Percentiles rank a stretch among this genome's conserved stretches.
These are phyloP conservation scores for Zaprionus africanus DNA, from an alignment of 1,140 invertebrate species.

Conservation along the genomic window DNA sequence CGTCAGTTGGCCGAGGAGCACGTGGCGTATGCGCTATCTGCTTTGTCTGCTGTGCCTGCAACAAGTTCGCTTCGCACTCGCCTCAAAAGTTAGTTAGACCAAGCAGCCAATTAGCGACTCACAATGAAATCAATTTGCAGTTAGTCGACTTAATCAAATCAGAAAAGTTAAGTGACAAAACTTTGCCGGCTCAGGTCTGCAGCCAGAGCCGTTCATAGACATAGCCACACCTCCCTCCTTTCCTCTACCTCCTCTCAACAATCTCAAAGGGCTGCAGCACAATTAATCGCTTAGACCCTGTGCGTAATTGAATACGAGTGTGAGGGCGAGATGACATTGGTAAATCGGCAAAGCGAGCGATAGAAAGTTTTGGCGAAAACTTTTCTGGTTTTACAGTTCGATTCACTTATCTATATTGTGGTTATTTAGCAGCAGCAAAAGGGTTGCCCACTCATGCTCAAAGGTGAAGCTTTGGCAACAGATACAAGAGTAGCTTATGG, in stretches of 20 bases:
- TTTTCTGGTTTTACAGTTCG: background rate
- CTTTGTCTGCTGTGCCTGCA: conserved; percentile 2
- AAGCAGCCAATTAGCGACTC: conserved; percentile 67
- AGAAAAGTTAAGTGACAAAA: conserved; percentile 73
- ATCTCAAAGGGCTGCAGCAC: conserved; percentile 2
- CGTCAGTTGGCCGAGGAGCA: conserved; percentile 22
- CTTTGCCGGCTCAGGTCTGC: conserved; percentile 30
- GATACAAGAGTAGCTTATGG: no score
- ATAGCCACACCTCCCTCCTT: background rate
- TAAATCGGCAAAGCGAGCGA: background rate
- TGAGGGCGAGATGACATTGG: background rate
- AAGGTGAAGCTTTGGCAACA: background rate
- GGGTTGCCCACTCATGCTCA: no score
- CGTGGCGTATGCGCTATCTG: conserved; percentile 42
- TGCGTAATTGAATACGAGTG: conserved; percentile 31
- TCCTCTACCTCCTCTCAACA: background rate
- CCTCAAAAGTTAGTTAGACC: conserved; percentile 49
- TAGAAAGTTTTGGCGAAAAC: background rate
- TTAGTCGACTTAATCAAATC: conserved; percentile 75
- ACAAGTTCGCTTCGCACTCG: conserved; percentile 21
- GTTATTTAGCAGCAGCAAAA: background rate
- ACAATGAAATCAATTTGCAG: conserved; percentile 76
- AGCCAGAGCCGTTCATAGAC: background rate
- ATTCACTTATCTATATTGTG: background rate
- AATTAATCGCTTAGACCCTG: conserved; percentile 32